Evolutionary conservation across 1,140 invertebrate genomes (phyloP).

Genomic region (Pseudobourletiella spinata): DNA sequence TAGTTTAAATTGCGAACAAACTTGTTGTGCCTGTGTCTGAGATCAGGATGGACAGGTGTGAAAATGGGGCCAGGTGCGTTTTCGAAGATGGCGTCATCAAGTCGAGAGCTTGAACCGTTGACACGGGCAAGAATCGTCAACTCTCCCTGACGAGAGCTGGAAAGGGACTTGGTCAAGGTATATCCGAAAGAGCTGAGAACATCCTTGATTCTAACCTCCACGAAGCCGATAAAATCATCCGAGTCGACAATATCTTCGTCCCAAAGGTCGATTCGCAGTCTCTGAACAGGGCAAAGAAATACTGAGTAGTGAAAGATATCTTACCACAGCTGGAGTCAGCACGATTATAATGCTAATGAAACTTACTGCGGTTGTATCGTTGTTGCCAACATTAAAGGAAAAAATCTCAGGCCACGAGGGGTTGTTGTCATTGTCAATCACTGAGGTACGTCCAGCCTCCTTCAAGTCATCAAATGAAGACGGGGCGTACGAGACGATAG

Average conservation of each 20-base stretch:
- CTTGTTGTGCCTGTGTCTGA: too few species aligned
- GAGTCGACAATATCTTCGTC: neutral
- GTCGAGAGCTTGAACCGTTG: too few species aligned
- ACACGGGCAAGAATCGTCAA: too few species aligned
- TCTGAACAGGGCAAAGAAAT: neutral
- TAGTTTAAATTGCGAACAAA: too few species aligned
- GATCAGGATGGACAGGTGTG: too few species aligned
- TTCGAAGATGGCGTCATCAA: too few species aligned
- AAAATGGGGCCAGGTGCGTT: too few species aligned
- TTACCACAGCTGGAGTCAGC: neutral
- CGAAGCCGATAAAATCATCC: neutral
- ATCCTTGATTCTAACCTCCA: neutral
- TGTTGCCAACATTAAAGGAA: neutral
- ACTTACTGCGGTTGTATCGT: neutral
- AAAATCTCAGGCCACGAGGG: neutral
- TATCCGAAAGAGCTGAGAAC: neutral
- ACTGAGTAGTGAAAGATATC: neutral
- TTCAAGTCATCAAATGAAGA: neutral
- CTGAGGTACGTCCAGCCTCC: neutral
- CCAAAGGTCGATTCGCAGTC: neutral
- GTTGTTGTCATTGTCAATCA: neutral
- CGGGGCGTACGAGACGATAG: neutral
- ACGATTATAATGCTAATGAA: neutral
- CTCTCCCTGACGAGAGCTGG: too few species aligned
- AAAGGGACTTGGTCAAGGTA: too few species aligned